Evolutionary conservation across 2,888 invertebrate species (phyloP).

Genomic region (Limnephilus marmoratus): DNA sequence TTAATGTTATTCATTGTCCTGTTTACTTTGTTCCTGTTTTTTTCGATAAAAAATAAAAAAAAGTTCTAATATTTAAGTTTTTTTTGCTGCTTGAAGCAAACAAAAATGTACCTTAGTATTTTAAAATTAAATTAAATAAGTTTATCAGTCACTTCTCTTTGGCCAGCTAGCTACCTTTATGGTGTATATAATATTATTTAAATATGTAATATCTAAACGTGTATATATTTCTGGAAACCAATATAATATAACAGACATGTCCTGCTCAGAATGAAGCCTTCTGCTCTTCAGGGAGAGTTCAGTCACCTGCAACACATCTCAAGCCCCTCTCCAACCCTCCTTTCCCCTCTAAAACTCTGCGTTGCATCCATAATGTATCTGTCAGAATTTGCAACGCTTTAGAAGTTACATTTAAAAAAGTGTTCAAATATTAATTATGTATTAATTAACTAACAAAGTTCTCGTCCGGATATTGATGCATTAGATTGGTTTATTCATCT

Average conservation of each 20-base stretch:
- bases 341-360: neutral
- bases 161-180: neutral
- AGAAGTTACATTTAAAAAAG: too few relatives aligned
- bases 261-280: neutral
- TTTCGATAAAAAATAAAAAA: too few relatives aligned
- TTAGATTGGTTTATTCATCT: too few relatives aligned
- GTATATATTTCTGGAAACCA: neutral
- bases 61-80: too few relatives aligned
- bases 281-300: neutral
- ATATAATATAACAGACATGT: neutral
- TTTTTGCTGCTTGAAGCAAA: too few relatives aligned
- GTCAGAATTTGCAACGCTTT: neutral
- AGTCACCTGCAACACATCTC: neutral
- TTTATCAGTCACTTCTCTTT: too few relatives aligned
- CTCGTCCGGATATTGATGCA: neutral
- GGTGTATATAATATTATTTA: too few relatives aligned
- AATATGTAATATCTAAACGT: too few relatives aligned
- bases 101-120: too few relatives aligned
- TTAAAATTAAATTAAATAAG: too few relatives aligned
- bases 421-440: neutral
- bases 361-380: neutral
- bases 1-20: too few relatives aligned
- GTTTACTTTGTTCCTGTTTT: too few relatives aligned
- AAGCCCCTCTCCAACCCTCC: neutral
- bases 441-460: neutral